phyloP scores from a whole-genome alignment of 1,140 invertebrate genomes.

The Bombus consobrinus region DNA sequence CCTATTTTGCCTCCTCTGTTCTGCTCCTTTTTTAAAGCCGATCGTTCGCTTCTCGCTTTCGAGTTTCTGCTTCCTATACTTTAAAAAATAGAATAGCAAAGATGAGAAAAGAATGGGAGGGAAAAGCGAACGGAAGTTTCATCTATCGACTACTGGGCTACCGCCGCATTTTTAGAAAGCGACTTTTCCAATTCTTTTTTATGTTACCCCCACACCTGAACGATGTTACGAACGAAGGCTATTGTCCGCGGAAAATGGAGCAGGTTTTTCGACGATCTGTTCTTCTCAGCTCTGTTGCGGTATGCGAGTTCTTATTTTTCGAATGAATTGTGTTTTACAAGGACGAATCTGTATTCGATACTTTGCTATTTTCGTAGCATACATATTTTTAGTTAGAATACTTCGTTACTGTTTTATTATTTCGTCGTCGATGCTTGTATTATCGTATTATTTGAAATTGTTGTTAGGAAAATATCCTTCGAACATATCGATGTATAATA shows the following conservation, averaged over 20 bases:
- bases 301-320: too few species aligned
- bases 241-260: constrained; percentile 7
- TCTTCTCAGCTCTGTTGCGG: not conserved
- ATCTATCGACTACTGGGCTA: not conserved
- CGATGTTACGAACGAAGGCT: not conserved
- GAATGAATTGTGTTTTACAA: too few species aligned
- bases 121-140: not conserved
- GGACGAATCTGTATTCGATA: too few species aligned
- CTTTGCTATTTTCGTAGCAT: too few species aligned
- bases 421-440: too few species aligned
- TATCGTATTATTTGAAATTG: too few species aligned
- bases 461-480: too few species aligned
- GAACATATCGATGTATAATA: too few species aligned
- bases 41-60: constrained; percentile 1
- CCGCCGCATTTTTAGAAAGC: not conserved
- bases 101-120: not conserved
- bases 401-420: too few species aligned
- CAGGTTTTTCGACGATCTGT: not conserved
- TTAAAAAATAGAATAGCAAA: not conserved
- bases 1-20: not conserved
- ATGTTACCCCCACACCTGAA: not conserved
- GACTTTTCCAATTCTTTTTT: not conserved
- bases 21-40: not conserved
- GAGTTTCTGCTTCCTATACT: not conserved
- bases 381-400: too few species aligned